Evolutionary conservation across 2,888 invertebrate genomes (phyloP).

Genomic region (Brassicogethes aeneus): DNA sequence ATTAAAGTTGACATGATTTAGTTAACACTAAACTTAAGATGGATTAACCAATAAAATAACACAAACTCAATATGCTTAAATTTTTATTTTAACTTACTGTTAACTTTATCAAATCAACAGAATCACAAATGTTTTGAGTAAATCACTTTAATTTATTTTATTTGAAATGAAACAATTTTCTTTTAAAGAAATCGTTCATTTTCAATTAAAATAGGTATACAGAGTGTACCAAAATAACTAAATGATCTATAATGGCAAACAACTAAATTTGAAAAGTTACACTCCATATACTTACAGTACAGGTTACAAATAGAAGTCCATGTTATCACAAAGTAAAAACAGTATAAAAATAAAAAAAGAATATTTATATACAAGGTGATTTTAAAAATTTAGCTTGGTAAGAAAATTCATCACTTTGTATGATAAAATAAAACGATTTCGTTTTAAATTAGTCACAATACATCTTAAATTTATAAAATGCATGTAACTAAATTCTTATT

Average conservation of each 20-base stretch:
- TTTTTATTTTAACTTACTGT: neutral
- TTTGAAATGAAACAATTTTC: too few species aligned
- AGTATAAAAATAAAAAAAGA: neutral
- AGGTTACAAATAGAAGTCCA: neutral
- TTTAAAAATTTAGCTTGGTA: too few species aligned
- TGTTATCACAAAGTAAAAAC: neutral
- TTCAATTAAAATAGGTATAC: too few species aligned
- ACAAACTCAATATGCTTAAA: neutral
- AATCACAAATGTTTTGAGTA: neutral
- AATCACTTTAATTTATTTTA: neutral
- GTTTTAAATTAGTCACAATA: neutral
- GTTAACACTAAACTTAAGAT: too few species aligned
- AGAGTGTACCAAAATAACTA: too few species aligned
- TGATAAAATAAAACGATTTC: neutral
- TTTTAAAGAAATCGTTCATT: too few species aligned
- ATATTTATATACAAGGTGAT: too few species aligned
- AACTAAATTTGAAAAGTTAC: too few species aligned
- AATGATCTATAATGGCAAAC: neutral
- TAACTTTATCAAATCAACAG: neutral
- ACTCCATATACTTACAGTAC: too few species aligned
- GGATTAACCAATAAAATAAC: neutral
- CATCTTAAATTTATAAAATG: neutral
- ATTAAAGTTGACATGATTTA: neutral
- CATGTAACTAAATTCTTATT: neutral
- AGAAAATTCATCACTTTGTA: neutral